Base-by-base conservation (phyloP, 2,797 vertebrate genomes). In the Ctenopoma multispine region DNA sequence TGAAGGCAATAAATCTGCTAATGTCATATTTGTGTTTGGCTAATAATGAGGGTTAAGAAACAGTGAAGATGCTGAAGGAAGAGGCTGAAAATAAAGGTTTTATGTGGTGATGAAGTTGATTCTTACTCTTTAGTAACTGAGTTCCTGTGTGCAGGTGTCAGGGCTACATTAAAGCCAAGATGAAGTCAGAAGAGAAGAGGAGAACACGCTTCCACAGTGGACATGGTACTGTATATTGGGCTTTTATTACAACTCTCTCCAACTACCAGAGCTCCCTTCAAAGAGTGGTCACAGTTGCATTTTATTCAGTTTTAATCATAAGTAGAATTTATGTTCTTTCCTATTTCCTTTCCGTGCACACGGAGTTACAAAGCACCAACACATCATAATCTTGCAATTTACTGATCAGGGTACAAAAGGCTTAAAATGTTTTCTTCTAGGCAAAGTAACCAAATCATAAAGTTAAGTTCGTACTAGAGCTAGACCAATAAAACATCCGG, bases 141-240 rank as follows among this genome's bases (percentile, higher is more conserved):
- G 1, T 73, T 80, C 14, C 44, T 47, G 34, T 72, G 36, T 54
- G 4, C 95, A 99, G 98, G 88, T 99, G 98, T 92, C 98, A 98
- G 40, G 96, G 97, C 82, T 99, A 98, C 85, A 99, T 99, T 87
- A 99, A 99, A 88, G 96, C 98, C 79, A 97, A 98, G 92, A 97
- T 99, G 95, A 98, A 99, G 91, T 98, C 98, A 57, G 96, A 98
- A 85, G 98, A 98, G 87, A 98, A 98, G 92, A 96, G 97, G 90
- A 95, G 97, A 87, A 94, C 95, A 63, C 95, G 96, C 68, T 94
- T 96, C 87, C 97, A 96, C 90, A 97, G 97, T 71, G 96, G 96
- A 83, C 95, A 98, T 14, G 90, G 98, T 99, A 95, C 94, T 87
- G 53, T 48, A 50, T 8, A 18, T 23, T 10, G 36, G 31, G 3